These are phyloP conservation scores for Trichomalopsis sarcophagae DNA, from an alignment of 1,140 invertebrate genomes.

Conservation along the genomic window DNA sequence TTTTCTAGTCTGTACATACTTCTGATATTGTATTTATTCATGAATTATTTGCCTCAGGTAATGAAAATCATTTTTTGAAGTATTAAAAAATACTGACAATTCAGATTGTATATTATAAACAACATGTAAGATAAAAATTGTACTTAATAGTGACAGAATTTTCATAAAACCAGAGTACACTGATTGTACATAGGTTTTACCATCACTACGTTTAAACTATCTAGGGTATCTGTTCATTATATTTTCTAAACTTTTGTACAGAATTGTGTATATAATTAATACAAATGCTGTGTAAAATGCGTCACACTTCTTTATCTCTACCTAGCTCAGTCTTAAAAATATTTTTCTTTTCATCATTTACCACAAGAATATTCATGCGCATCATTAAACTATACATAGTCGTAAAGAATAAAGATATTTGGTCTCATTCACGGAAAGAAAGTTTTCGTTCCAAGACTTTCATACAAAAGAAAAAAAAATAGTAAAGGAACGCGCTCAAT, in stretches of 20 bases:
- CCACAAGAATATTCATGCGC: background rate
- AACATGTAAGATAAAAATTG: conserved; percentile 48
- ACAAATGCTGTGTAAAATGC: conserved; percentile 50
- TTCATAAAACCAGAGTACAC: conserved; percentile 57
- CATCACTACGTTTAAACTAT: conserved; percentile 54
- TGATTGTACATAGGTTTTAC: conserved; percentile 63
- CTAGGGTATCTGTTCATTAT: conserved; percentile 55
- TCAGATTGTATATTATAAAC: conserved; percentile 60
- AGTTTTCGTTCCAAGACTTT: background rate
- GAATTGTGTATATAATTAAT: conserved; percentile 62
- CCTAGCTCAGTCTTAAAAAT: conserved; percentile 44
- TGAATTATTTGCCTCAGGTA: conserved; percentile 13
- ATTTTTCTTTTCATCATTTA: conserved; percentile 14
- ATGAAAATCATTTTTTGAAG: background rate
- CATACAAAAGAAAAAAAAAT: conserved; percentile 10
- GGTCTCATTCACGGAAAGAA: background rate
- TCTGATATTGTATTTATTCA: conserved; percentile 25
- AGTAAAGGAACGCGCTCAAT: conserved; percentile 29
- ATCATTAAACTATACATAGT: background rate
- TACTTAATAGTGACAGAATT: conserved; percentile 57
- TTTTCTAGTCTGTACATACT: conserved; percentile 18
- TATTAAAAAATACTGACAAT: conserved; percentile 27
- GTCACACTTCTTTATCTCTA: conserved; percentile 32
- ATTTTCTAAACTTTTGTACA: conserved; percentile 67
- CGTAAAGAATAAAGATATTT: background rate